Conservation (phyloP, 2,797 vertebrate species). For the Ispidina picta region DNA sequence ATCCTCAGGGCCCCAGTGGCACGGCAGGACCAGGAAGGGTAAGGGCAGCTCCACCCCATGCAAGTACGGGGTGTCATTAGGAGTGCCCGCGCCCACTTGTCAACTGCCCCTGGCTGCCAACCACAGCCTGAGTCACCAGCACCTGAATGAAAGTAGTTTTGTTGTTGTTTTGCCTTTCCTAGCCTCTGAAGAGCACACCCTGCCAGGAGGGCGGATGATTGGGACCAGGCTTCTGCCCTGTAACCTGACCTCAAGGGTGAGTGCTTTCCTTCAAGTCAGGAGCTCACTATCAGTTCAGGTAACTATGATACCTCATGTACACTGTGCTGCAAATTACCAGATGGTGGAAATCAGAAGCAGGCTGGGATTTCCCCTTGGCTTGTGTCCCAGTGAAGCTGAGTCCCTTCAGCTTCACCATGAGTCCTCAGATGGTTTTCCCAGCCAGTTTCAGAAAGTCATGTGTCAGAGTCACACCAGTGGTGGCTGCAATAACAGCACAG, state of each 20-base stretch:
- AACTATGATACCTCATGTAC: background rate
- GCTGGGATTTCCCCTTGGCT: background rate
- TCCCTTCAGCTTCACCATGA: background rate
- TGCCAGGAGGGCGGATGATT: background rate
- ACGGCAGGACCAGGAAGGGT: background rate
- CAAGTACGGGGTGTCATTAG: conserved; percentile 62
- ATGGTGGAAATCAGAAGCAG: background rate
- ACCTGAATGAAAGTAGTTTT: conserved; percentile 73
- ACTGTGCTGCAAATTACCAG: background rate
- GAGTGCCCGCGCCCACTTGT: conserved; percentile 13
- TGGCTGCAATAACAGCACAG: background rate
- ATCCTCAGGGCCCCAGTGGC: background rate
- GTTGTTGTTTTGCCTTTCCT: conserved; percentile 53
- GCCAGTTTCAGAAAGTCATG: background rate
- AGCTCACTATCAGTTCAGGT: background rate
- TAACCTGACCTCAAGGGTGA: background rate
- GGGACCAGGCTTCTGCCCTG: background rate
- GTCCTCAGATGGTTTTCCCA: background rate
- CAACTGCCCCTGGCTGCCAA: conserved; percentile 28
- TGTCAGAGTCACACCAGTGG: background rate
- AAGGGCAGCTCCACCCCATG: conserved; percentile 53
- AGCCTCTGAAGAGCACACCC: background rate
- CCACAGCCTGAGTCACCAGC: conserved; percentile 57
- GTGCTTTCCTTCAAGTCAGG: background rate
- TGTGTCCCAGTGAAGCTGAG: background rate